These are phyloP conservation scores for Cottus gobio DNA, from an alignment of 2,113 vertebrate genomes.

Conservation along the genomic window DNA sequence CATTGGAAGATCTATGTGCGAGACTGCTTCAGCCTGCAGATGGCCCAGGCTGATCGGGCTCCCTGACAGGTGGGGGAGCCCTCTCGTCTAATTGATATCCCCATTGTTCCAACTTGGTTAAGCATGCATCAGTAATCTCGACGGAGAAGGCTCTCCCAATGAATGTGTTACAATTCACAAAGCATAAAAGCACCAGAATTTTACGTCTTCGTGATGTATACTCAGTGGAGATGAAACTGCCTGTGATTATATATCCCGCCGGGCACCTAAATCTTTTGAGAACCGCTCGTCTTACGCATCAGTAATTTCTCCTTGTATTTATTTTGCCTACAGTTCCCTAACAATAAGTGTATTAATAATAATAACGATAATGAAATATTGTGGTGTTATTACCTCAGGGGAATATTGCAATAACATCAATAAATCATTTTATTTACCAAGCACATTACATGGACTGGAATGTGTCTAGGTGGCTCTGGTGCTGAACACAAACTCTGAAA, in stretches of 20 bases:
- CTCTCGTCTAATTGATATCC: constrained; percentile 69
- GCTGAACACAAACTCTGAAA: not conserved
- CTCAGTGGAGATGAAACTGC: constrained; percentile 28
- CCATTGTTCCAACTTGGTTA: constrained; percentile 67
- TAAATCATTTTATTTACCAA: constrained; percentile 22
- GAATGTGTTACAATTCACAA: constrained; percentile 58
- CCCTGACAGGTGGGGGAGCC: constrained; percentile 62
- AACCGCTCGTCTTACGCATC: constrained; percentile 36
- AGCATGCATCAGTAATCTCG: constrained; percentile 60
- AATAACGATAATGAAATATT: not conserved
- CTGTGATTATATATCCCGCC: constrained; percentile 47
- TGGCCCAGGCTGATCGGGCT: constrained; percentile 40
- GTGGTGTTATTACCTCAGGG: constrained; percentile 4
- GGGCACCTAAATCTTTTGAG: constrained; percentile 34
- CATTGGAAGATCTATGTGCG: constrained; percentile 72
- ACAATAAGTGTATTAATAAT: not conserved
- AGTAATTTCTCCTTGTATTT: constrained; percentile 19
- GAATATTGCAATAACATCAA: constrained; percentile 19
- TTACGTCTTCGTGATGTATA: constrained; percentile 58
- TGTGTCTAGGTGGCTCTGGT: constrained; percentile 4
- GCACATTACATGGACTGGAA: not conserved
- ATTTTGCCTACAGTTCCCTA: not conserved
- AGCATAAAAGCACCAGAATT: constrained; percentile 41
- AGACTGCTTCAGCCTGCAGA: constrained; percentile 49
- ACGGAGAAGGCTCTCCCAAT: constrained; percentile 33